Percentiles rank a stretch among this genome's conserved stretches.
These are phyloP conservation scores for Acropternis orthonyx DNA, from an alignment of 2,797 vertebrate genomes.

Conservation along the genomic window DNA sequence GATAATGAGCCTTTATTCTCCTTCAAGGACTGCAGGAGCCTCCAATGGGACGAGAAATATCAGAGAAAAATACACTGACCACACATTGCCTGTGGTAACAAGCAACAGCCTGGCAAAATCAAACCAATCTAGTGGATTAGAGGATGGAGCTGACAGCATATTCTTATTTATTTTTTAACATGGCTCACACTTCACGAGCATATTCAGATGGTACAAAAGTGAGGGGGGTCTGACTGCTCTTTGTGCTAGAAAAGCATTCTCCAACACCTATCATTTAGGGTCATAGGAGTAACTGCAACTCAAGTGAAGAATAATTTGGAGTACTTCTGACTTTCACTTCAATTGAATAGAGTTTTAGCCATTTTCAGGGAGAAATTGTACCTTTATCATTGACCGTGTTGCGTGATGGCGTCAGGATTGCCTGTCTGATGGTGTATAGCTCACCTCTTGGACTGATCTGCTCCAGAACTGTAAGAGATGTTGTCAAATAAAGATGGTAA, in stretches of 20 bases:
- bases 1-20: neutral
- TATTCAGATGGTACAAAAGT: neutral
- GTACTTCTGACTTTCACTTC: neutral
- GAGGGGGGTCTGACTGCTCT: neutral
- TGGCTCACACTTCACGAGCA: neutral
- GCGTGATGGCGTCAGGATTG: neutral
- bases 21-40: neutral
- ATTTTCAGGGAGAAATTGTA: neutral
- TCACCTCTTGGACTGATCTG: neutral
- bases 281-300: neutral
- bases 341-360: neutral
- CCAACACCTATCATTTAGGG: neutral
- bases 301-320: neutral
- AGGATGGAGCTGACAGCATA: neutral
- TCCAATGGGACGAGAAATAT: neutral
- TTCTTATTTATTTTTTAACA: neutral
- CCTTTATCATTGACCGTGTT: neutral
- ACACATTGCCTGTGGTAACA: neutral
- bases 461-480: neutral
- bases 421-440: neutral
- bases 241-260: neutral
- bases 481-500: neutral
- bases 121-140: neutral
- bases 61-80: neutral
- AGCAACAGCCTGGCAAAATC: slow-evolving; percentile 21